Evolutionary conservation across 2,888 invertebrate species (phyloP).

Genomic region (Cantharis lateralis): DNA sequence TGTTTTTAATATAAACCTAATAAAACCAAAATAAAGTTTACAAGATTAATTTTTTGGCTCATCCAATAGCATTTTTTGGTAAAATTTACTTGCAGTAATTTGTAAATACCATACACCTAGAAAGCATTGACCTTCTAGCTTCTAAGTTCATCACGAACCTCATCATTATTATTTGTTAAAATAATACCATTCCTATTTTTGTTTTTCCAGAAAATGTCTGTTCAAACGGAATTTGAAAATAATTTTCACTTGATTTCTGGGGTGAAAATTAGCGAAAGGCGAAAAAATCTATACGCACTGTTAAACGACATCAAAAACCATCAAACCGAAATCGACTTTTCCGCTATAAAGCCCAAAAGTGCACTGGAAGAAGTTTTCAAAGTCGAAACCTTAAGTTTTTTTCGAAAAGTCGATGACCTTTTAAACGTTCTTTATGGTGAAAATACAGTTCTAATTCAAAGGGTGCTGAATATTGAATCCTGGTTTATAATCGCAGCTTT

Average conservation of each 20-base stretch:
- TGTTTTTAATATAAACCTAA: no score
- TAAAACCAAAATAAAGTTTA: no score
- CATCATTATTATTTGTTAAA: no score
- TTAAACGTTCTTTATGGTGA: background rate
- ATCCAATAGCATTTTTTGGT: no score
- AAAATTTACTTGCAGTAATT: no score
- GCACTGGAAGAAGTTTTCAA: background rate
- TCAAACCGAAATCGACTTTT: background rate
- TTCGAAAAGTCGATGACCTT: background rate
- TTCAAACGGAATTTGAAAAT: background rate
- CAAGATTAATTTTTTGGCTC: no score
- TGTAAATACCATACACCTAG: no score
- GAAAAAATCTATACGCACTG: background rate
- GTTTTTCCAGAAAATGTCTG: background rate
- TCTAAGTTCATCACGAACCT: no score
- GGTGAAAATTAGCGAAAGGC: background rate
- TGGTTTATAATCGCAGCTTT: background rate
- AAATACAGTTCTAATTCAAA: background rate
- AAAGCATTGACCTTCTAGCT: no score
- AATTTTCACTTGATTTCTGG: background rate
- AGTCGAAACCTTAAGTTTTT: background rate
- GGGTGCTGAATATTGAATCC: background rate
- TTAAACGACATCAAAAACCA: background rate
- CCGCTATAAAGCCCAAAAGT: background rate
- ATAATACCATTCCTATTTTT: background rate